Evolutionary conservation across 23 tunicate genomes (phyloP).

Genomic region (Styela plicata): DNA sequence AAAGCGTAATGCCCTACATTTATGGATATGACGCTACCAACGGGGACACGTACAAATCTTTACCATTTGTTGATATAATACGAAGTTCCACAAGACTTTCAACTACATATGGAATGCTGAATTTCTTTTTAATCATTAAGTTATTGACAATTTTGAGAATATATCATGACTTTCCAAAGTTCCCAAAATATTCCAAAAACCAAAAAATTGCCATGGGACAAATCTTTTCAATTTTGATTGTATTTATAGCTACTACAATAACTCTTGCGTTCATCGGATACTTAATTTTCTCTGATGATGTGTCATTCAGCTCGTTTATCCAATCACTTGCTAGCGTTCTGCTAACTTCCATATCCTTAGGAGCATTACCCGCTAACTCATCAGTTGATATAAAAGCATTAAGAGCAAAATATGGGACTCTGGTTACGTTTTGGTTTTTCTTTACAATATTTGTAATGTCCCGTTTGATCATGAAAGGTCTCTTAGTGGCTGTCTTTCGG

Average conservation of each 20-base stretch:
- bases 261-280: neutral
- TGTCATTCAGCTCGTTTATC: constrained; percentile 1
- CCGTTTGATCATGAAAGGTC: constrained; percentile 14
- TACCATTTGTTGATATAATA: neutral
- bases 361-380: neutral
- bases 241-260: neutral
- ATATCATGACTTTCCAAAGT: constrained; percentile 22
- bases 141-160: neutral
- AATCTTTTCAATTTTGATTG: neutral
- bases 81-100: neutral
- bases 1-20: constrained; percentile 6
- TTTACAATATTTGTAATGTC: neutral
- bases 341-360: neutral
- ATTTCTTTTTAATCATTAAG: constrained; percentile 17
- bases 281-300: constrained; percentile 8
- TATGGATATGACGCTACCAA: constrained; percentile 11
- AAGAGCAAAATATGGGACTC: constrained; percentile 13
- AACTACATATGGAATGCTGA: constrained; percentile 8
- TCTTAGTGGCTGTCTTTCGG: constrained; percentile 8
- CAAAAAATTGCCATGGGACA: neutral
- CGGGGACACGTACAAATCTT: neutral
- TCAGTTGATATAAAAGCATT: neutral
- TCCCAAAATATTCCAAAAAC: neutral
- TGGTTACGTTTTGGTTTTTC: constrained; percentile 17
- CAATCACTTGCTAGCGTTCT: constrained; percentile 5